A percentile compares a stretch with the other conserved stretches of the same genome.
These are phyloP conservation scores for Florisuga fusca DNA, from an alignment of 2,797 vertebrate species.

Conservation along the genomic window DNA sequence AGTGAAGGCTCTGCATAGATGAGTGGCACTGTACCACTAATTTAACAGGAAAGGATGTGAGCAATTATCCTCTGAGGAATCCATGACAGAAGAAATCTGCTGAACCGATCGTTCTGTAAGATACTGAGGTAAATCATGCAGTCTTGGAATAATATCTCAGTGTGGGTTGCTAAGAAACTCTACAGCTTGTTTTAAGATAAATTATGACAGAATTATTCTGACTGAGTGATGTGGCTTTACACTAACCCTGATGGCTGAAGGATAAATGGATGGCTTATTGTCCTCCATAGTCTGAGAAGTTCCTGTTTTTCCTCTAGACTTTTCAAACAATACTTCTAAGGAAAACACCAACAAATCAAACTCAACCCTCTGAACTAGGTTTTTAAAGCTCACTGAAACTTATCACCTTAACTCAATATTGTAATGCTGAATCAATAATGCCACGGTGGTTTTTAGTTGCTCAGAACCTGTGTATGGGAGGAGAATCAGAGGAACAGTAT, in stretches of 20 bases:
- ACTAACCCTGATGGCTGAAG: not conserved
- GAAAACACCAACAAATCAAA: not conserved
- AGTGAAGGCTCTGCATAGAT: not conserved
- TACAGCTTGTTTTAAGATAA: not conserved
- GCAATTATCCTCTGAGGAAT: not conserved
- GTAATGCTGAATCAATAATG: not conserved
- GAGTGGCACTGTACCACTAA: not conserved
- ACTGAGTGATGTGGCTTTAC: not conserved
- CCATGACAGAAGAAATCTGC: not conserved
- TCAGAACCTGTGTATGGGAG: not conserved
- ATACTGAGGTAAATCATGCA: not conserved
- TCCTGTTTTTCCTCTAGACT: not conserved
- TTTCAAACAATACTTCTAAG: not conserved
- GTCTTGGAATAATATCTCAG: not conserved
- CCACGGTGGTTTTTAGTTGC: not conserved
- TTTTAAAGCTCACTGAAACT: not conserved
- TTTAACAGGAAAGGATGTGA: not conserved
- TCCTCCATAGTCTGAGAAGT: not conserved
- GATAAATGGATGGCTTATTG: not conserved
- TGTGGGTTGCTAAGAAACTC: not conserved
- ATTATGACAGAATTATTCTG: not conserved
- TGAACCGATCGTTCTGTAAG: not conserved
- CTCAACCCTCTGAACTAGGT: not conserved
- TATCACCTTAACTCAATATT: not conserved
- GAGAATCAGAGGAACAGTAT: not conserved